Base-by-base conservation (phyloP, 1,140 invertebrate genomes). In the Trichogramma pretiosum region DNA sequence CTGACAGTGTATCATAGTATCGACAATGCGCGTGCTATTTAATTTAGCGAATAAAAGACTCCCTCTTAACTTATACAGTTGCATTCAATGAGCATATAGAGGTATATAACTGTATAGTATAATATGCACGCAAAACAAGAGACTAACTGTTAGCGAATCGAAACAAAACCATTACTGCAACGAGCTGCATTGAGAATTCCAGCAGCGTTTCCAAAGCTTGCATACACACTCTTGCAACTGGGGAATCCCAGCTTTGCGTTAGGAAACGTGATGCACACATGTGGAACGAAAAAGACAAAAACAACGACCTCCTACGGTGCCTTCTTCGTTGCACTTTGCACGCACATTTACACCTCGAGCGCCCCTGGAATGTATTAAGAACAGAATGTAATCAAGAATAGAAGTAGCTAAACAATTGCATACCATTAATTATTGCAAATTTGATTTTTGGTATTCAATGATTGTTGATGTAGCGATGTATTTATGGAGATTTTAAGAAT, bases 251-350 rank as follows among this genome's bases (percentile, higher is more conserved):
- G 36, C 21, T 22, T 11, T 30, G 36, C 34, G 34, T 30, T 35
- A n/a, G 23, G 37, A 30, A 33, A 37, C 37, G 35, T 45, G 48
- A 46, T 42, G 48, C 48, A 50, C 42, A 40, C 48, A 40, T 45
- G 48, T 50, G 48, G 42, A 50, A 50, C 48, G 41, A 23, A 28
- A 42, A 44, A 28, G 48, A 38, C 38, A 32, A 34, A 26, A 40
- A 8, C 45, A 19, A 23, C 33, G 48, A 50, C 48, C 48, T 42
- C 48, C 48, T 42, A 50, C 48, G 48, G 46, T 32, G 26, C 41
- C 32, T 17, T 33, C 32, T 33, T 33, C 4, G 13, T 7, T 17
- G 26, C 26, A 9, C 26, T 13, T 28, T 28, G 45, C 22, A n/a
- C 36, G 9, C 17, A 30, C 40, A 24, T 35, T 26, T 42, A 41